A percentile compares a stretch with the other conserved stretches of the same genome.
These are phyloP conservation scores for Drosophila quasianomalipes DNA, from an alignment of 2,888 invertebrate species.

Conservation along the genomic window DNA sequence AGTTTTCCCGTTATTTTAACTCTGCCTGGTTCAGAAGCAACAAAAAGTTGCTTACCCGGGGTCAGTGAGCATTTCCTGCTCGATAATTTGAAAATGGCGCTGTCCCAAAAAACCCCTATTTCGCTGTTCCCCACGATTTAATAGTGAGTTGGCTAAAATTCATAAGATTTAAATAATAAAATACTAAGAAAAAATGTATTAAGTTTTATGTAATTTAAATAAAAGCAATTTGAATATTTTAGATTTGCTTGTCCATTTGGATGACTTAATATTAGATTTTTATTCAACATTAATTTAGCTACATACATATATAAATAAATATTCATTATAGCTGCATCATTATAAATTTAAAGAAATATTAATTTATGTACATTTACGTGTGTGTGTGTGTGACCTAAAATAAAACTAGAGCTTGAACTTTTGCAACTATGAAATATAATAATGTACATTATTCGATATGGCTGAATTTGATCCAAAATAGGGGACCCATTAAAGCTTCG, in stretches of 20 bases:
- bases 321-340: constrained; percentile 36
- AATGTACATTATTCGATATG: constrained; percentile 62
- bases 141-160: background rate
- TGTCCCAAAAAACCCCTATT: background rate
- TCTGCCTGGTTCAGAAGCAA: background rate
- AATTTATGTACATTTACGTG: constrained; percentile 37
- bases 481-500: constrained; percentile 45
- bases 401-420: constrained; percentile 28
- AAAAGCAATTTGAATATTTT: constrained; percentile 4
- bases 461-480: constrained; percentile 42
- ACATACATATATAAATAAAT: constrained; percentile 53
- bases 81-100: background rate
- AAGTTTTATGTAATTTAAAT: background rate
- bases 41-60: constrained; percentile 7
- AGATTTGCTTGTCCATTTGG: constrained; percentile 18
- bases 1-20: constrained; percentile 6
- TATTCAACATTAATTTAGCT: constrained; percentile 63
- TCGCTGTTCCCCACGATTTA: background rate
- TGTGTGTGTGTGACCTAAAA: constrained; percentile 25
- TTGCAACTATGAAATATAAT: constrained; percentile 47
- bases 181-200: background rate
- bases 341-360: constrained; percentile 35
- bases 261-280: constrained; percentile 43
- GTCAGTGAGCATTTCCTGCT: constrained; percentile 12
- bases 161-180: background rate